Evolutionary conservation across 2,797 vertebrate species (phyloP).

Genomic region (Sebastes itinus): DNA sequence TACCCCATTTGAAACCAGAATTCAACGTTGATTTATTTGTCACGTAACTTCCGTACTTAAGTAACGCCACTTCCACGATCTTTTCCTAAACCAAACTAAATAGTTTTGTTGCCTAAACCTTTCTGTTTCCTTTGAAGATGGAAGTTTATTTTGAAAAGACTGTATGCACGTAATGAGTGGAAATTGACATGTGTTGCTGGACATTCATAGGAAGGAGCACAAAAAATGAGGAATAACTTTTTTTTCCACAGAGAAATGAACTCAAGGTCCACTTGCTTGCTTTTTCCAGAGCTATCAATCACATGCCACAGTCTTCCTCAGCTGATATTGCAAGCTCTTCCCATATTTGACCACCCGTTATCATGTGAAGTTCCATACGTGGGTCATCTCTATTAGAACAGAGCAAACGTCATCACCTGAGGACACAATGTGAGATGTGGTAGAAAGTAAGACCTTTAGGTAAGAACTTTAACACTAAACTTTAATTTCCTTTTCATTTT

Average conservation of each 20-base stretch:
- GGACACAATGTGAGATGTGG: not conserved
- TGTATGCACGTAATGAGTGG: fast-evolving
- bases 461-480: not conserved
- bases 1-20: too few species aligned
- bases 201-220: too few species aligned
- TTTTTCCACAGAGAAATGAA: not conserved
- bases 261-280: not conserved
- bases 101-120: too few species aligned
- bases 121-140: too few species aligned
- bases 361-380: not conserved
- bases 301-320: not conserved
- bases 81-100: too few species aligned
- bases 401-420: not conserved
- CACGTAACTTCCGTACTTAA: too few species aligned
- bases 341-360: not conserved
- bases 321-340: not conserved
- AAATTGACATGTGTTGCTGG: too few species aligned
- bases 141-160: too few species aligned
- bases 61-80: too few species aligned
- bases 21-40: too few species aligned
- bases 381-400: not conserved
- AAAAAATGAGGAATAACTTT: too few species aligned
- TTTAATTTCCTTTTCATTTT: not conserved
- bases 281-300: not conserved
- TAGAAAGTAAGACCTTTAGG: not conserved